A percentile compares a stretch with the other conserved stretches of the same genome.
Evolutionary conservation across 2,888 invertebrate species (phyloP).

Genomic region (Steinernema scapterisci): DNA sequence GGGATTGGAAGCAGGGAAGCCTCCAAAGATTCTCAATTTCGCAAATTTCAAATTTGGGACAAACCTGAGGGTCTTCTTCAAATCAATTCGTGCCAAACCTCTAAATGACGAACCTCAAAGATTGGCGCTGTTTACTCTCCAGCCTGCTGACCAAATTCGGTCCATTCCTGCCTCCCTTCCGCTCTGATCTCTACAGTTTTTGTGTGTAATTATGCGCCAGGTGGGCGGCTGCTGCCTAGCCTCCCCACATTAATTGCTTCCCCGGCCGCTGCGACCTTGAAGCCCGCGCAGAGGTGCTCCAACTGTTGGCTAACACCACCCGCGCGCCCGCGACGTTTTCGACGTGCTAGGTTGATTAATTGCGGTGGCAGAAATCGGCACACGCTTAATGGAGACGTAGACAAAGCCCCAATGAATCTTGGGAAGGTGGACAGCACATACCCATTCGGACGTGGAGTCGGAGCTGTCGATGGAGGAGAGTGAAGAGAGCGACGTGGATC

Average conservation of each 20-base stretch:
- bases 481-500: slow-evolving; percentile 55
- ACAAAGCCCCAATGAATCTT: neutral
- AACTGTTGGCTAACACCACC: neutral
- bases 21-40: no score
- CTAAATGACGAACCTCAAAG: no score
- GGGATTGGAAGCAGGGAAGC: no score
- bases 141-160: no score
- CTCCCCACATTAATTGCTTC: neutral
- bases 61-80: no score
- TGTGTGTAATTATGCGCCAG: slow-evolving; percentile 25
- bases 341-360: slow-evolving; percentile 21
- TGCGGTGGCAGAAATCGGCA: slow-evolving; percentile 17
- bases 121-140: no score
- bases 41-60: no score
- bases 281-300: neutral
- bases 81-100: no score
- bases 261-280: neutral
- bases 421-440: neutral
- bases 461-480: slow-evolving; percentile 54
- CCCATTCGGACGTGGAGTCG: slow-evolving; percentile 46
- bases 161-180: no score
- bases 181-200: no score
- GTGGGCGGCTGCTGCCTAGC: neutral
- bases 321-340: neutral
- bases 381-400: no score